Base-by-base conservation (phyloP, 2,113 vertebrate genomes). In the Hypomesus transpacificus region DNA sequence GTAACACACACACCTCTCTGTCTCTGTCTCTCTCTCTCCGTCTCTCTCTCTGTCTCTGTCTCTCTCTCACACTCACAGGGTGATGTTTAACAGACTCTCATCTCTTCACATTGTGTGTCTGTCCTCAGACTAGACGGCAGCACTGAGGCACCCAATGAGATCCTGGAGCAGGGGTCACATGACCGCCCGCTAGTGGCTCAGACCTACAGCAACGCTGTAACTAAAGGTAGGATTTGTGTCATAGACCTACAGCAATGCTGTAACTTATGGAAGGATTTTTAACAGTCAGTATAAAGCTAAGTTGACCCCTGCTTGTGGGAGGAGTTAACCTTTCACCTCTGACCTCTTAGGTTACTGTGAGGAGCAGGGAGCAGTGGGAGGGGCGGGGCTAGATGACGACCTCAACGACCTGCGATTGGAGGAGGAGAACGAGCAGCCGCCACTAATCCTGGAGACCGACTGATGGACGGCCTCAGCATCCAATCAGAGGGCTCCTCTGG, bases 361-460 rank as follows among this genome's bases (percentile, higher is more conserved):
- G n/a, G 97, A 99, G 71, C 89, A 95, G 84, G 97, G 97, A 0
- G 97, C 97, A 0, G 94, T 94, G 2, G 97, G 97, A 3, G 97
- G 97, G 7, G 79, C 91, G 1, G 93, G 94, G 21, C 84, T 96
- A 59, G 97, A 99, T 34, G 96, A 98, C 0, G 97, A 99, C 86
- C 87, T 96, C 75, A 91, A 70, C 51, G 88, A 94, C 1, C 85
- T 98, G 64, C 92, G 93, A 70, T 69, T 98, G 66, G 97, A 98
- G 0, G 97, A 99, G 14, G 97, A 99, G 87, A 96, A 95, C 4
- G 97, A 99, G 82, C 96, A 98, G 64, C 97, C 97, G n/a, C 97
- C 97, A 1, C 95, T 98, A 91, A 95, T 98, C 82, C 95, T 98
- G 9, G 94, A 95, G 86, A 98, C 96, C 0, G 97, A 99, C 88